A percentile compares a stretch with the other conserved stretches of the same genome.
Conservation (phyloP, 2,888 invertebrate species). For the Silvanus unidentatus region DNA sequence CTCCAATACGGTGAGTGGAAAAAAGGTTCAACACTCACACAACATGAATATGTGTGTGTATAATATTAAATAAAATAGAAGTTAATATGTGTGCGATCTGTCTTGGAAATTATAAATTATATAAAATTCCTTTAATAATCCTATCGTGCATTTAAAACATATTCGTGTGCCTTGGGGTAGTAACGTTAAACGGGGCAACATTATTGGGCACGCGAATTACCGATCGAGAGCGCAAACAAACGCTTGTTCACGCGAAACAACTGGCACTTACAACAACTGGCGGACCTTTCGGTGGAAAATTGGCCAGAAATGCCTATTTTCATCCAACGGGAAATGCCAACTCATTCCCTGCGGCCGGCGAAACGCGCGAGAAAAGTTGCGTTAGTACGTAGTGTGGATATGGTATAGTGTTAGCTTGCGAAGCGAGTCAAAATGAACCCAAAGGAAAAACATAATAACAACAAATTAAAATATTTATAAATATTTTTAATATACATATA, state of each 20-base stretch:
- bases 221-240: constrained; percentile 48
- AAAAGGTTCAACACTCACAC: no score
- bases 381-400: no score
- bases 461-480: no score
- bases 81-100: constrained; percentile 30
- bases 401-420: no score
- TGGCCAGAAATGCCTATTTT: no score
- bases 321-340: no score
- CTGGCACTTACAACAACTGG: constrained; percentile 45
- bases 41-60: not conserved
- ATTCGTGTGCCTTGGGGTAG: constrained; percentile 44
- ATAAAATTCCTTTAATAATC: constrained; percentile 37
- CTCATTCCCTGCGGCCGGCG: no score
- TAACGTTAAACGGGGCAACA: constrained; percentile 47
- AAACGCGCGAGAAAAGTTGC: no score
- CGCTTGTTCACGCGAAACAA: constrained; percentile 49
- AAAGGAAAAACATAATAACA: not conserved
- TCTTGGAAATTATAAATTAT: constrained; percentile 39
- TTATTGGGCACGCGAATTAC: constrained; percentile 47
- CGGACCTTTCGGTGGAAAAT: constrained; percentile 38
- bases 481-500: no score
- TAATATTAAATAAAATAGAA: constrained; percentile 13
- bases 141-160: constrained; percentile 40
- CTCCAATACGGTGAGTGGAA: no score
- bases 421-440: constrained; percentile 10